phyloP scores from a whole-genome alignment of 1,140 invertebrate species.

The Oedothorax gibbosus region DNA sequence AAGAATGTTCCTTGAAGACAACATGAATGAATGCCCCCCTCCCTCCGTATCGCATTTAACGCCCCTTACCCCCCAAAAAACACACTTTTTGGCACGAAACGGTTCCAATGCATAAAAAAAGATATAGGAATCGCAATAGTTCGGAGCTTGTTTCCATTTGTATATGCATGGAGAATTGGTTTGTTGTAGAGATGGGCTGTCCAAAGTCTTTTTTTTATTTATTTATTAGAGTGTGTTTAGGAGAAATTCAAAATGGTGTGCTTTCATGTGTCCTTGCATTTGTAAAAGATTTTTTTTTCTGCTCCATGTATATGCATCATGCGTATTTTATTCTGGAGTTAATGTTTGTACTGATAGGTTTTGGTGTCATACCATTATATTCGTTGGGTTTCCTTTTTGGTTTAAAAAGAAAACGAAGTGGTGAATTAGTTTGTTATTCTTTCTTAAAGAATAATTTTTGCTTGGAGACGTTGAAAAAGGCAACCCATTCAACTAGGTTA shows the following conservation, averaged over 20 bases:
- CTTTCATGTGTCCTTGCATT: conserved; percentile 3
- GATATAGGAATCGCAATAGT: conserved; percentile 37
- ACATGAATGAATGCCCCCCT: conserved; percentile 1
- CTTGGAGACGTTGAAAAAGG: no score
- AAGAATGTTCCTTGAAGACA: background rate
- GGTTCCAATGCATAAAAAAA: background rate
- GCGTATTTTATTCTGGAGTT: no score
- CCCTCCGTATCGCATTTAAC: conserved; percentile 49
- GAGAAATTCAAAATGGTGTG: conserved; percentile 14
- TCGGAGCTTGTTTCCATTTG: conserved; percentile 24
- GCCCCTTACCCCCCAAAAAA: background rate
- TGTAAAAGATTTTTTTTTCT: conserved; percentile 16
- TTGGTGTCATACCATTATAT: no score
- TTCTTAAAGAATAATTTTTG: no score
- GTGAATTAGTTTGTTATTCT: no score
- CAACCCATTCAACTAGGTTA: no score
- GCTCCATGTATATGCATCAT: background rate
- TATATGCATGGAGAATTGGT: conserved; percentile 28
- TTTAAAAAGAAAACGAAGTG: no score
- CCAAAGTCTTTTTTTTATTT: conserved; percentile 17
- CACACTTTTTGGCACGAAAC: conserved; percentile 5
- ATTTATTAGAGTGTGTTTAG: background rate
- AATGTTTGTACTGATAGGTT: no score
- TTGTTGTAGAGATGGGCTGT: conserved; percentile 26
- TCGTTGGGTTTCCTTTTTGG: no score